These are phyloP conservation scores for Microtus richardsoni DNA, from an alignment of 2,113 vertebrate species.

Conservation along the genomic window DNA sequence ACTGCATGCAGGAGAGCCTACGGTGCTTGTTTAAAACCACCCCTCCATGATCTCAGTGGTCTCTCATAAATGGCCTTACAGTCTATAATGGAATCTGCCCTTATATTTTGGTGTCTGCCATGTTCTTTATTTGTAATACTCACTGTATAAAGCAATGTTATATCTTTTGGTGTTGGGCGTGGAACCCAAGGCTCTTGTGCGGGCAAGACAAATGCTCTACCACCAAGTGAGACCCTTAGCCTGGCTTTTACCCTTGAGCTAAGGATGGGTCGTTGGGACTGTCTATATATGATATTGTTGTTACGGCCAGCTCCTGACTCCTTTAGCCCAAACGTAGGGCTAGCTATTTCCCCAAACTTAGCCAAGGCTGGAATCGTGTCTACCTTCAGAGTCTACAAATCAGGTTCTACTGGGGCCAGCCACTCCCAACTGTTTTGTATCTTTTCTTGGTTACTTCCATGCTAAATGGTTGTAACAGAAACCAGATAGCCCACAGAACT, in stretches of 20 bases:
- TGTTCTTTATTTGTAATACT: background rate
- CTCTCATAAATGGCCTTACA: background rate
- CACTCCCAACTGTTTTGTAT: background rate
- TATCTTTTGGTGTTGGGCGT: background rate
- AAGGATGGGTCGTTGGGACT: slow-evolving; percentile 15
- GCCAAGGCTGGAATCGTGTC: background rate
- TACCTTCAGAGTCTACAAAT: background rate
- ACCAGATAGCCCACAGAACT: background rate
- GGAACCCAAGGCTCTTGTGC: background rate
- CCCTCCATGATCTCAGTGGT: background rate
- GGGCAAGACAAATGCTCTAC: background rate
- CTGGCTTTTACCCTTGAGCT: background rate
- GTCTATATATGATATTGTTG: background rate
- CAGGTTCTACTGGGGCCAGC: background rate
- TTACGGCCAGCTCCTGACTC: rapidly evolving
- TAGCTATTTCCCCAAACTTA: background rate
- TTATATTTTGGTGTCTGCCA: background rate
- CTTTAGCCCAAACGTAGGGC: background rate
- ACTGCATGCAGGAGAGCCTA: background rate
- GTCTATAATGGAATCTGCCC: background rate
- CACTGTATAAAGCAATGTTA: background rate
- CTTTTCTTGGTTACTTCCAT: background rate
- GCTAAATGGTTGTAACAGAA: background rate
- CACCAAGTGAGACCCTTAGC: background rate
- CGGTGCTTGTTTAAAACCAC: background rate